Conservation (phyloP, 2,797 vertebrate species). For the Enteromius treurensis region DNA sequence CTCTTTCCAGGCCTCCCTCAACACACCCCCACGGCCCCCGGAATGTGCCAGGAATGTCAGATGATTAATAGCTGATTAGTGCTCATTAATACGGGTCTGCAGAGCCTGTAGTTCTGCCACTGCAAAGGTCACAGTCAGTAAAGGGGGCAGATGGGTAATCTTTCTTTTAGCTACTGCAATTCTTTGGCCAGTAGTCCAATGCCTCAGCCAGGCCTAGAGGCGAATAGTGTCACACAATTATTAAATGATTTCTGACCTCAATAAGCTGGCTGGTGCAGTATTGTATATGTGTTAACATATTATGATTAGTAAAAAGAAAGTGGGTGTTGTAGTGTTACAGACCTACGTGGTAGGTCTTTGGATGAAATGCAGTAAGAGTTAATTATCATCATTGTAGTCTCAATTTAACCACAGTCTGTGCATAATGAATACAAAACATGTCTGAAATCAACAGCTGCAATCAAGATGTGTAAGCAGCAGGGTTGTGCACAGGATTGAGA, state of each 20-base stretch:
- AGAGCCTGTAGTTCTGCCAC: slow-evolving; percentile 38
- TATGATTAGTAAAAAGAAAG: not conserved
- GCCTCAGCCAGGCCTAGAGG: not conserved
- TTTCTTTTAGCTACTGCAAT: slow-evolving; percentile 23
- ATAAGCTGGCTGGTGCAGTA: slow-evolving; percentile 5
- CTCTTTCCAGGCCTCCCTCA: not conserved
- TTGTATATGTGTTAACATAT: not conserved
- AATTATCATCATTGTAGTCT: slow-evolving; percentile 39
- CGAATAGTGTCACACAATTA: not conserved
- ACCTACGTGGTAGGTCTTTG: too few relatives aligned
- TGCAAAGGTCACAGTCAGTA: slow-evolving; percentile 44
- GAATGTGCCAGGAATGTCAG: slow-evolving; percentile 36
- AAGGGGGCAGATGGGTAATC: slow-evolving; percentile 29
- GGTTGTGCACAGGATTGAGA: too few relatives aligned
- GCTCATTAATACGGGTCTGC: slow-evolving; percentile 16
- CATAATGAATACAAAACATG: not conserved
- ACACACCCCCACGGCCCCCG: not conserved
- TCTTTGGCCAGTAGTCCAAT: slow-evolving; percentile 6
- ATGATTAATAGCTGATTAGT: slow-evolving; percentile 46
- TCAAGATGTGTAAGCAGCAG: not conserved
- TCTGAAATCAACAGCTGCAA: not conserved
- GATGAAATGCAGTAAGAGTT: not conserved
- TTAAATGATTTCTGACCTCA: slow-evolving; percentile 4
- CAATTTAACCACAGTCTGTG: slow-evolving; percentile 21
- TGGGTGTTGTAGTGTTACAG: not conserved